A percentile compares a stretch with the other conserved stretches of the same genome.
phyloP scores from a whole-genome alignment of 2,888 invertebrate species.

The Macrophya alboannulata region DNA sequence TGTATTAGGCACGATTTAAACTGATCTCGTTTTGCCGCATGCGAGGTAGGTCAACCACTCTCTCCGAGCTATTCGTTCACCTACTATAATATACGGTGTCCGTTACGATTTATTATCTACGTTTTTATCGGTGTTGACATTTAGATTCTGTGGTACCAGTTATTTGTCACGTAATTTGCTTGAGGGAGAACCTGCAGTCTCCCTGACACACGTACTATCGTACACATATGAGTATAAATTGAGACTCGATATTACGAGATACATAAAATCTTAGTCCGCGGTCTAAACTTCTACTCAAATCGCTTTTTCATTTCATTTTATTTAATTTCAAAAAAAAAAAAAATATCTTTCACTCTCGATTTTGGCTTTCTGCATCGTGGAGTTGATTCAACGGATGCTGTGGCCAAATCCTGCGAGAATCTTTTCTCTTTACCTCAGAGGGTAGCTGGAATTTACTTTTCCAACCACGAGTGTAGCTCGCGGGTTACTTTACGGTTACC shows the following conservation, averaged over 20 bases:
- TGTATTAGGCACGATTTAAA: neutral
- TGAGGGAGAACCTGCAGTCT: neutral
- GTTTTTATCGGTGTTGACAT: conserved; percentile 38
- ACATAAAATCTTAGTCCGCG: no score
- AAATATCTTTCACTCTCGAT: neutral
- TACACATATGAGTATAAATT: neutral
- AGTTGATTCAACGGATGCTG: neutral
- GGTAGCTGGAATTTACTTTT: neutral
- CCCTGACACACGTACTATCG: neutral
- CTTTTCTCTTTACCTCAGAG: neutral
- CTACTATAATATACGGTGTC: conserved; percentile 23
- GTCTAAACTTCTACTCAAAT: no score
- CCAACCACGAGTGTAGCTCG: conserved; percentile 11
- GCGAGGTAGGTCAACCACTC: neutral
- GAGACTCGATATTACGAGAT: neutral
- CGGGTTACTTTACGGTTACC: conserved; percentile 13
- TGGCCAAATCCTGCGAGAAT: neutral
- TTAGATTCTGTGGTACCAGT: conserved; percentile 9
- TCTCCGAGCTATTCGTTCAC: neutral
- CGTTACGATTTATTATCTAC: conserved; percentile 21
- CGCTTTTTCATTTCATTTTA: no score
- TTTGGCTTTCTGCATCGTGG: neutral
- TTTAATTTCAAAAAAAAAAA: no score
- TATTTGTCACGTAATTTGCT: neutral
- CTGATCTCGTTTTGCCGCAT: conserved; percentile 1